Percentiles rank a stretch among this genome's conserved stretches.
Evolutionary conservation across 2,797 vertebrate genomes (phyloP).

Genomic region (Protonibea diacanthus): DNA sequence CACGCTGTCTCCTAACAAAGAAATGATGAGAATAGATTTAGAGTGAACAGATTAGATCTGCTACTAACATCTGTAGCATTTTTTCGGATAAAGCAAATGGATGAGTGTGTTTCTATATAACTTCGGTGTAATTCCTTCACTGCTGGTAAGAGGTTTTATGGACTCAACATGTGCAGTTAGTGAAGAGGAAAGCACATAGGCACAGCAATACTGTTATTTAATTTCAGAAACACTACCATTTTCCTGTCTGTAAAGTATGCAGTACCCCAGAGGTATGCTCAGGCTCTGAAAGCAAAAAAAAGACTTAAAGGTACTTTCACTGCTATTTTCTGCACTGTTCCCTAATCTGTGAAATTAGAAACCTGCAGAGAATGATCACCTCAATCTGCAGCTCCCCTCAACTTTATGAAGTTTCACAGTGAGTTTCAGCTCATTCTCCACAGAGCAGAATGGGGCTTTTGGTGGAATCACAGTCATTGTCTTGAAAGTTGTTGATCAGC

Average conservation of each 20-base stretch:
- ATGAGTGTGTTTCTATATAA: too few relatives aligned
- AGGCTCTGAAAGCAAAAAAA: slow-evolving; percentile 25
- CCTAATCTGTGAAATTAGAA: slow-evolving; percentile 8
- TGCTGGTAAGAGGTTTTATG: slow-evolving; percentile 2
- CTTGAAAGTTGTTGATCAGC: too few relatives aligned
- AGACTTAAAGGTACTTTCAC: slow-evolving; percentile 9
- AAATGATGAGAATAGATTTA: slow-evolving; percentile 1
- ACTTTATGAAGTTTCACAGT: neutral
- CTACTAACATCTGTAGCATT: neutral
- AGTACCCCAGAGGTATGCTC: slow-evolving; percentile 9
- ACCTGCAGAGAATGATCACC: neutral
- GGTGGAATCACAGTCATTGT: too few relatives aligned
- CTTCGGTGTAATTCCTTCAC: slow-evolving; percentile 1
- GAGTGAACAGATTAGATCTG: neutral
- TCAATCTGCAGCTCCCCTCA: neutral
- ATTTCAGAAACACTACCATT: slow-evolving; percentile 10
- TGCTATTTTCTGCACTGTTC: neutral
- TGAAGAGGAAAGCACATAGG: neutral
- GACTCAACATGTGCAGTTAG: slow-evolving; percentile 17
- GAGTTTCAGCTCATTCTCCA: neutral
- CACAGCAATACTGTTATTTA: neutral
- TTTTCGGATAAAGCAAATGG: neutral
- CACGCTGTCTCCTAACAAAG: slow-evolving; percentile 11
- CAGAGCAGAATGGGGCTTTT: too few relatives aligned
- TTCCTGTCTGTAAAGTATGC: slow-evolving; percentile 17